A percentile compares a stretch with the other conserved stretches of the same genome.
Conservation (phyloP, 2,888 invertebrate genomes). For the Thelaira solivaga region DNA sequence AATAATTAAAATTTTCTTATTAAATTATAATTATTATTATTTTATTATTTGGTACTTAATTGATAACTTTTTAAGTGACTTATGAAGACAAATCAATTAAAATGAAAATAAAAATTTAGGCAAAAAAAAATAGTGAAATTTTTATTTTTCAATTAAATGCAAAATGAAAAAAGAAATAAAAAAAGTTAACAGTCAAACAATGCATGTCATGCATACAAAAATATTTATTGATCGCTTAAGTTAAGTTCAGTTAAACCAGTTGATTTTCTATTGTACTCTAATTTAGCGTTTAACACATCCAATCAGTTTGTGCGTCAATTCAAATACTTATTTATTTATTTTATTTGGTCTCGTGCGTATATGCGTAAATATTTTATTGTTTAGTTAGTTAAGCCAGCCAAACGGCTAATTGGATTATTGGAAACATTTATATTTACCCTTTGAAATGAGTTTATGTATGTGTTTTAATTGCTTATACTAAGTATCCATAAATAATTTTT, state of each 20-base stretch:
- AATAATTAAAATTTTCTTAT: too few species aligned
- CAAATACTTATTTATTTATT: not conserved
- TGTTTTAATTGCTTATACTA: too few species aligned
- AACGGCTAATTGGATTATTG: not conserved
- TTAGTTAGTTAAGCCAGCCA: not conserved
- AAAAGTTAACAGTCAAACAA: not conserved
- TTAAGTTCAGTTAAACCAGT: slow-evolving; percentile 69
- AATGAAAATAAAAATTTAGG: not conserved
- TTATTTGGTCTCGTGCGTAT: not conserved
- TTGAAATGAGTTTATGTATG: too few species aligned
- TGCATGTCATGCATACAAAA: not conserved
- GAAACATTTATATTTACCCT: not conserved
- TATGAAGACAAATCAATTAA: too few species aligned
- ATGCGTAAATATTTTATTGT: not conserved
- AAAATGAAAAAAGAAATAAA: not conserved
- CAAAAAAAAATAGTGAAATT: slow-evolving; percentile 19
- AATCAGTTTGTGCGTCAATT: not conserved
- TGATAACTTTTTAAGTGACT: too few species aligned
- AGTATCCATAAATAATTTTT: too few species aligned
- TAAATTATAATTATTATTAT: too few species aligned
- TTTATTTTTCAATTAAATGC: too few species aligned
- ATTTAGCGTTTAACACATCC: slow-evolving; percentile 64
- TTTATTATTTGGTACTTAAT: too few species aligned
- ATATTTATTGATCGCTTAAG: slow-evolving; percentile 8
- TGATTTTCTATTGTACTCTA: slow-evolving; percentile 73